phyloP scores from a whole-genome alignment of 2,888 invertebrate genomes.

The Drosophila borealis region DNA sequence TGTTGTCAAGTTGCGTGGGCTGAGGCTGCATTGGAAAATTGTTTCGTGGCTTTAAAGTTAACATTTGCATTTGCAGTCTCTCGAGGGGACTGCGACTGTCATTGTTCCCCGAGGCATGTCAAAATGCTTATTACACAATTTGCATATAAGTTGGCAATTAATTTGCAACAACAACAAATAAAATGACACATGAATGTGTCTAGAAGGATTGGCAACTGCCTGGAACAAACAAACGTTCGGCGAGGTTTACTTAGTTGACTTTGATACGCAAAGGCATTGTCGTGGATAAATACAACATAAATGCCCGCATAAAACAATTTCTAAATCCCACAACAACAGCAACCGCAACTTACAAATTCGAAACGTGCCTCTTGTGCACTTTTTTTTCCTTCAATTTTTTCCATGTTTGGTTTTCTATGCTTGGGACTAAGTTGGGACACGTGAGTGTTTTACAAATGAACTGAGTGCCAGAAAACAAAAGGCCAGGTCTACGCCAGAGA shows the following conservation, averaged over 20 bases:
- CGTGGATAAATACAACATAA: slow-evolving; percentile 53
- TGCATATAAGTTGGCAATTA: slow-evolving; percentile 78
- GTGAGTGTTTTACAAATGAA: slow-evolving; percentile 71
- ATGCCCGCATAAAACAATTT: slow-evolving; percentile 59
- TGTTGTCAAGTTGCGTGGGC: slow-evolving; percentile 58
- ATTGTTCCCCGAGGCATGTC: slow-evolving; percentile 45
- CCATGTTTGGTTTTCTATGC: slow-evolving; percentile 35
- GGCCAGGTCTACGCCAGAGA: slow-evolving; percentile 29
- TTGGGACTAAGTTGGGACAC: slow-evolving; percentile 54
- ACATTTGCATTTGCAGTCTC: slow-evolving; percentile 43
- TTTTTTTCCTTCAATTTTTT: slow-evolving; percentile 21
- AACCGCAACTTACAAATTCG: slow-evolving; percentile 37
- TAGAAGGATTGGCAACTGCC: slow-evolving; percentile 63
- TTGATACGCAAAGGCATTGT: slow-evolving; percentile 23
- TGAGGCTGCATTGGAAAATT: slow-evolving; percentile 50
- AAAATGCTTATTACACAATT: slow-evolving; percentile 71
- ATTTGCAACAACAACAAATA: slow-evolving; percentile 49
- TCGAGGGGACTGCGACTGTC: slow-evolving; percentile 20
- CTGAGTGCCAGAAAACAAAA: slow-evolving; percentile 24
- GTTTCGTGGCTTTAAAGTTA: slow-evolving; percentile 68
- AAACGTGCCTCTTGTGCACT: slow-evolving; percentile 64
- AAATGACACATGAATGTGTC: slow-evolving; percentile 60
- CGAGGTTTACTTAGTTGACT: slow-evolving; percentile 25
- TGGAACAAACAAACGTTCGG: slow-evolving; percentile 6
- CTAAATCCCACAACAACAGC: slow-evolving; percentile 47